A percentile compares a stretch with the other conserved stretches of the same genome.
These are phyloP conservation scores for Leptinotarsa undecemlineata DNA, from an alignment of 1,140 invertebrate species.

Conservation along the genomic window DNA sequence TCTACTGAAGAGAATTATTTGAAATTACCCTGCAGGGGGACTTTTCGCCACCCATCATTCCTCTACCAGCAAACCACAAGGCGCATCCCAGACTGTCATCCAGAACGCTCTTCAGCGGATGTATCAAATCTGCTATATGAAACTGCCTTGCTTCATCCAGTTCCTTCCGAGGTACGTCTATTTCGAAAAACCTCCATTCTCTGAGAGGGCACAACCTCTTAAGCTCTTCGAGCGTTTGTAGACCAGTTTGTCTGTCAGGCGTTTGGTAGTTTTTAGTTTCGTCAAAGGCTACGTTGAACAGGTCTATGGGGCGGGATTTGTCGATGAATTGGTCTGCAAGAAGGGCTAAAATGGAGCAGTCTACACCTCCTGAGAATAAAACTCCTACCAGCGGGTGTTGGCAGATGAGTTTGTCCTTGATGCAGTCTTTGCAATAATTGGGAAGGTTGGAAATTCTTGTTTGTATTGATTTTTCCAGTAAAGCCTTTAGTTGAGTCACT, in stretches of 20 bases:
- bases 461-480: constrained; percentile 67
- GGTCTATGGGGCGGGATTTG: constrained; percentile 76
- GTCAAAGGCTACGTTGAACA: constrained; percentile 97
- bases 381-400: constrained; percentile 79
- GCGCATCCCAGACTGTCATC: constrained; percentile 95
- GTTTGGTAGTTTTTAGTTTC: constrained; percentile 64
- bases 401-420: constrained; percentile 57
- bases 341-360: constrained; percentile 86
- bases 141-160: constrained; percentile 62
- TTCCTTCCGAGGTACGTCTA: constrained; percentile 76
- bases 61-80: constrained; percentile 92
- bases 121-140: constrained; percentile 75
- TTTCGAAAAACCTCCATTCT: constrained; percentile 63
- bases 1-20: neutral
- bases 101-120: constrained; percentile 83
- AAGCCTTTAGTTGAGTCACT: constrained; percentile 58
- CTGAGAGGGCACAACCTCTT: constrained; percentile 68
- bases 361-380: constrained; percentile 94
- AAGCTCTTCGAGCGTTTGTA: constrained; percentile 74
- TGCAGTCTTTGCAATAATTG: constrained; percentile 68
- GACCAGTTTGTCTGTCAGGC: constrained; percentile 81
- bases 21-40: constrained; percentile 68
- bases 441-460: constrained; percentile 67
- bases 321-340: constrained; percentile 77
- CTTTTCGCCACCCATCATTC: constrained; percentile 59